phyloP scores from a whole-genome alignment of 2,888 invertebrate species.

The Panzeria rudis region DNA sequence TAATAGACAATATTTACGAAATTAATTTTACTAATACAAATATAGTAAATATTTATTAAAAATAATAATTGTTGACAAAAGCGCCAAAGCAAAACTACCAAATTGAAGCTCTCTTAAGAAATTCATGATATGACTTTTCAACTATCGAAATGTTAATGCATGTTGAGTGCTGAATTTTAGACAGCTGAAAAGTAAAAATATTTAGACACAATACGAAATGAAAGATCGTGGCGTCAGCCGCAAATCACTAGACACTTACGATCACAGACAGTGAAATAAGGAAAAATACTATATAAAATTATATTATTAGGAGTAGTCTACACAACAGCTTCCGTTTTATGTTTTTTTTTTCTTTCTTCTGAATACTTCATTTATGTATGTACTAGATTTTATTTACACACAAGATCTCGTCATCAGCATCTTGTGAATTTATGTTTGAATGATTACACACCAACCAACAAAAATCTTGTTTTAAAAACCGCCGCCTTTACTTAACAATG shows the following conservation, averaged over 20 bases:
- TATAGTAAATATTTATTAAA: background rate
- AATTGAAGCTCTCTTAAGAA: conserved; percentile 2
- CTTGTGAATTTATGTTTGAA: conserved; percentile 47
- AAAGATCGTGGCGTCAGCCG: conserved; percentile 65
- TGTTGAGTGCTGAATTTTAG: conserved; percentile 63
- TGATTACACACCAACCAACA: conserved; percentile 47
- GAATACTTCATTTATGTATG: conserved; percentile 34
- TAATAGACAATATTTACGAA: no score
- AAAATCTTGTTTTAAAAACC: conserved; percentile 26
- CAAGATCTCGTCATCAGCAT: conserved; percentile 32
- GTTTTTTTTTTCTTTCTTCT: conserved; percentile 4
- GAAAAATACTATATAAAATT: conserved; percentile 23
- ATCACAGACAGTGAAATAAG: conserved; percentile 9
- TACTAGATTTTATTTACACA: conserved; percentile 23
- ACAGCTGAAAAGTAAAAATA: conserved; percentile 65
- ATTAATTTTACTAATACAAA: no score
- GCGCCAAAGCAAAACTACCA: no score
- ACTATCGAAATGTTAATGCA: conserved; percentile 61
- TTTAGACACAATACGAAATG: conserved; percentile 61
- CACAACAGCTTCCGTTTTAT: conserved; percentile 65
- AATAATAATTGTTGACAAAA: background rate
- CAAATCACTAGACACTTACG: conserved; percentile 60
- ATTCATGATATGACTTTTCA: conserved; percentile 43
- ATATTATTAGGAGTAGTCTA: conserved; percentile 53
- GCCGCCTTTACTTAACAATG: conserved; percentile 60